phyloP scores from a whole-genome alignment of 2,888 invertebrate species.

The Lasioglossum lativentre region DNA sequence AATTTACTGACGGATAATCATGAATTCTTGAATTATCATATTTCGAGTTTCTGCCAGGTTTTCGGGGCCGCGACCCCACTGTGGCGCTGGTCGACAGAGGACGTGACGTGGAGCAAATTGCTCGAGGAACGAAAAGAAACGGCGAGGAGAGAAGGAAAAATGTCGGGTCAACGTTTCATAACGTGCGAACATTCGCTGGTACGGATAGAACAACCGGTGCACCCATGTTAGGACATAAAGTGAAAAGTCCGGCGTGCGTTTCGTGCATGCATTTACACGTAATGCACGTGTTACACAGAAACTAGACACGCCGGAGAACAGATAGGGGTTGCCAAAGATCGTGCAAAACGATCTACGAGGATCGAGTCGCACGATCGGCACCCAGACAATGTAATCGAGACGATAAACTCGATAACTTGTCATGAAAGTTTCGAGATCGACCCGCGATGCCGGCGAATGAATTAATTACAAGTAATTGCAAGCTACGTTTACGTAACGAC shows the following conservation, averaged over 20 bases:
- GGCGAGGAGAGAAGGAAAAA: conserved; percentile 6
- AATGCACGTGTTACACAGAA: conserved; percentile 57
- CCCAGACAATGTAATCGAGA: conserved; percentile 66
- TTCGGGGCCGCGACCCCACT: not conserved
- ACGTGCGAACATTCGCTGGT: not conserved
- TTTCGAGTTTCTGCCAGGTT: too few species aligned
- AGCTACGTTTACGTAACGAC: conserved; percentile 39
- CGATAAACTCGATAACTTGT: conserved; percentile 62
- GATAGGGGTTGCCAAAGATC: conserved; percentile 54
- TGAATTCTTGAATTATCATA: too few species aligned
- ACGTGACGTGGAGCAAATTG: conserved; percentile 33
- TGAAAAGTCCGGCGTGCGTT: conserved; percentile 40
- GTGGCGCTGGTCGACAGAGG: too few species aligned
- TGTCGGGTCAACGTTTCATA: conserved; percentile 16
- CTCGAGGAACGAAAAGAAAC: conserved; percentile 13
- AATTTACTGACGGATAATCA: too few species aligned
- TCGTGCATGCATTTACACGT: conserved; percentile 35
- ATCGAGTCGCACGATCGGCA: conserved; percentile 51
- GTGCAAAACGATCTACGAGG: conserved; percentile 46
- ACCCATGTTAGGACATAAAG: not conserved
- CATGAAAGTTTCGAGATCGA: conserved; percentile 67
- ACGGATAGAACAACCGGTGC: conserved; percentile 12
- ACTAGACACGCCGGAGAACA: conserved; percentile 45
- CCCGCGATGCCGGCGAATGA: conserved; percentile 44
- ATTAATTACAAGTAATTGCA: conserved; percentile 58